These are phyloP conservation scores for Numida meleagris DNA, from an alignment of 2,113 vertebrate genomes.

Conservation along the genomic window DNA sequence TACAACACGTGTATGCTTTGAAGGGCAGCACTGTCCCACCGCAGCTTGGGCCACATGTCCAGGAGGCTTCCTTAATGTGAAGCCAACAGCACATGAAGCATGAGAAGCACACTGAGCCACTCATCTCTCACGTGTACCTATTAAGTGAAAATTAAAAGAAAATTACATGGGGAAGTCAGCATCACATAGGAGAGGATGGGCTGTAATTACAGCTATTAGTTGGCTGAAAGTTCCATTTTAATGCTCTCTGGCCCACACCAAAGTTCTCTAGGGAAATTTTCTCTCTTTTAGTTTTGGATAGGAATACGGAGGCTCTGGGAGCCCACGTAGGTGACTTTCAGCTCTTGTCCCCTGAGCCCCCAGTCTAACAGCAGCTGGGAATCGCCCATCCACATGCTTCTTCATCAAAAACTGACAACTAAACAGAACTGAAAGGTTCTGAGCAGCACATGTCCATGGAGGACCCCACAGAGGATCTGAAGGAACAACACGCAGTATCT, in stretches of 20 bases:
- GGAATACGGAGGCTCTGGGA: constrained; percentile 7
- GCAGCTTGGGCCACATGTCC: neutral
- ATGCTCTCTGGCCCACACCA: neutral
- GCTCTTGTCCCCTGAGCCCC: neutral
- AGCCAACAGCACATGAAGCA: neutral
- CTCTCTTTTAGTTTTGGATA: constrained; percentile 26
- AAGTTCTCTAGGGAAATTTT: constrained; percentile 41
- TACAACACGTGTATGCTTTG: neutral
- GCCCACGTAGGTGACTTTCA: constrained; percentile 37
- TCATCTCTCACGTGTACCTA: neutral
- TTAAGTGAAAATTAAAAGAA: constrained; percentile 55
- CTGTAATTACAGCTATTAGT: constrained; percentile 52
- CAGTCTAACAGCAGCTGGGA: neutral
- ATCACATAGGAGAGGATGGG: neutral
- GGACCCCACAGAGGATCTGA: neutral
- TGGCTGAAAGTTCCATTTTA: neutral
- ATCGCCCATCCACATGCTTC: neutral
- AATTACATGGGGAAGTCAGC: constrained; percentile 27
- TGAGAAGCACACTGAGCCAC: neutral
- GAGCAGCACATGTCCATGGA: neutral
- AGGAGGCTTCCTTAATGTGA: neutral
- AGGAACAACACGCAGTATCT: neutral
- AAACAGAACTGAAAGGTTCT: neutral
- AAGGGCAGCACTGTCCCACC: neutral
- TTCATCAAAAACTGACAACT: neutral